Conservation (phyloP, 2,113 vertebrate species). For the Nycticebus coucang region DNA sequence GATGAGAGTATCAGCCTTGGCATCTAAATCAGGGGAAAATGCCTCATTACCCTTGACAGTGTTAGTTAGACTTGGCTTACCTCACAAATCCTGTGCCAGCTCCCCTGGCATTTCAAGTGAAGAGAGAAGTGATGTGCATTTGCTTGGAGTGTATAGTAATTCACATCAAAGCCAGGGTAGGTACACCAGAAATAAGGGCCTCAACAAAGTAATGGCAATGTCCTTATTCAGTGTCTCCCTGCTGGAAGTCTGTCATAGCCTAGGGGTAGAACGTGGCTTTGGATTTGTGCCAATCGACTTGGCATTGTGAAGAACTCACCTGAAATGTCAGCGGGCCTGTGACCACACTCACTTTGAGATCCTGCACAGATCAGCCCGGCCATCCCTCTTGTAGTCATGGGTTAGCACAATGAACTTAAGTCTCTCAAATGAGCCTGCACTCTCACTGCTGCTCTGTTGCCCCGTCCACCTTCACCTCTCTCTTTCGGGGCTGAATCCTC, state of each 20-base stretch:
- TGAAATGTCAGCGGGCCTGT: neutral
- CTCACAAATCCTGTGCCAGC: neutral
- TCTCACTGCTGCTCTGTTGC: neutral
- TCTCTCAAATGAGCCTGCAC: neutral
- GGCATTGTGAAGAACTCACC: neutral
- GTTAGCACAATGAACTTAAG: neutral
- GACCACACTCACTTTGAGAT: rapidly evolving
- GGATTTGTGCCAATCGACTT: neutral
- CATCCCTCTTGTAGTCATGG: neutral
- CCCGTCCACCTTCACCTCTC: no score
- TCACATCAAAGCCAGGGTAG: neutral
- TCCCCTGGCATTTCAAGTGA: neutral
- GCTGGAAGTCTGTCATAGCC: neutral
- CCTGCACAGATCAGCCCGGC: rapidly evolving
- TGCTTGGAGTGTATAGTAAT: neutral
- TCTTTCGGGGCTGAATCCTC: no score
- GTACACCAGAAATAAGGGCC: neutral
- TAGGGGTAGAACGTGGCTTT: neutral
- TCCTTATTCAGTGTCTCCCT: neutral
- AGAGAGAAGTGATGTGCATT: neutral
- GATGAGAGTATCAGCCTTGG: neutral
- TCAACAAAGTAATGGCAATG: neutral
- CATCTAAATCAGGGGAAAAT: neutral
- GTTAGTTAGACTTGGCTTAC: neutral
- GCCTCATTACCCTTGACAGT: no score